Conservation (phyloP, 2,113 vertebrate genomes). For the Columba janthina region DNA sequence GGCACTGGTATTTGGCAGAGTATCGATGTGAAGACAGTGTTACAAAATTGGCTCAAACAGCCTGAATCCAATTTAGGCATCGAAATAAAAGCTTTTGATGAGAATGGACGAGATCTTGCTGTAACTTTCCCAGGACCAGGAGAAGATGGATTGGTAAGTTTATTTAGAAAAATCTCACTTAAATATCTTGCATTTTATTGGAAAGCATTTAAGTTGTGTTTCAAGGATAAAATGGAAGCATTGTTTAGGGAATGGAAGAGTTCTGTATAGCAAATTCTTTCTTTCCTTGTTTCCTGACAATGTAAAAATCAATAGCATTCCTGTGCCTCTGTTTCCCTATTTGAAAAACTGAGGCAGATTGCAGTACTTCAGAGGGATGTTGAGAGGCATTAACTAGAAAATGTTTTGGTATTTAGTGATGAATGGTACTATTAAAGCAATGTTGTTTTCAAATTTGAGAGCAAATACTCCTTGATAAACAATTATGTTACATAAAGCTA, state of each 20-base stretch:
- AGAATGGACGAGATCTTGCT: constrained; percentile 89
- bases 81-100: constrained; percentile 95
- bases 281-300: not conserved
- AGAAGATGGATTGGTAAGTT: constrained; percentile 95
- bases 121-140: constrained; percentile 88
- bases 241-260: not conserved
- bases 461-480: not conserved
- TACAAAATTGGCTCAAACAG: constrained; percentile 96
- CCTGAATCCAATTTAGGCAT: constrained; percentile 98
- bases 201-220: not conserved
- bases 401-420: not conserved
- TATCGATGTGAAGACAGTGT: constrained; percentile 95
- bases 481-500: not conserved
- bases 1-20: constrained; percentile 95
- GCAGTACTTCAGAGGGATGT: not conserved
- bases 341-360: not conserved
- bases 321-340: not conserved
- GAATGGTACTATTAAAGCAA: not conserved
- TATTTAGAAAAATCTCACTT: not conserved
- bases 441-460: not conserved
- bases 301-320: not conserved
- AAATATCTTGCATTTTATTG: not conserved
- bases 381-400: not conserved
- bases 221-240: not conserved
- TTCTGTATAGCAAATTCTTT: not conserved